Base-by-base conservation (phyloP, 2,797 vertebrate species). In the Eleutherodactylus coqui region DNA sequence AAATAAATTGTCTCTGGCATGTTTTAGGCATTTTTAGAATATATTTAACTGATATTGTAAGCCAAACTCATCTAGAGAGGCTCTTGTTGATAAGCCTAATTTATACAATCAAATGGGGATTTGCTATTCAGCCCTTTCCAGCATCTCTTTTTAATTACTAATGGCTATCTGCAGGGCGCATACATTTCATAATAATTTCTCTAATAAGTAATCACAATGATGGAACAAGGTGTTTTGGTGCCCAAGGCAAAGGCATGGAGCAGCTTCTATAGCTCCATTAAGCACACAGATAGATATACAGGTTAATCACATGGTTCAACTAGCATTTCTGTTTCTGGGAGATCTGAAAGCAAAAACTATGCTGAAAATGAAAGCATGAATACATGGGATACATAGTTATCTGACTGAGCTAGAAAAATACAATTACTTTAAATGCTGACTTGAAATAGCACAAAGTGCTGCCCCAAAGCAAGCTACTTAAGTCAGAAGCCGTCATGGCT, bases 1-100 rank as follows among this genome's bases (percentile, higher is more conserved):
- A 95, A 94, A 94, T 95, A 94, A 96, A 96, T 94, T 94, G 94
- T 91, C 90, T 95, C 91, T 94, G 93, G 93, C 94, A 94, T 92
- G 92, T 93, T 91, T 93, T 89, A 93, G 92, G 92, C 92, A 93
- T 93, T 93, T 93, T 93, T 92, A 93, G 92, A 92, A 93, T 91
- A 93, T 91, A 92, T 92, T 93, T 92, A 90, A 92, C 90, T 93
- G 89, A 90, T 92, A 93, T 93, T 94, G 92, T 91, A 91, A 92
- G 90, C 89, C 90, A 90, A 88, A 91, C 90, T 93, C 91, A 92
- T 92, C 91, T 92, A 91, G 92, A 90, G 85, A 92, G 91, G 89
- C 90, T 88, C 90, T 93, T 93, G 34, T 55, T 60, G 36, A 60
- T 77, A 32, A 69, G 16, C 6, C 3, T 45, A 67, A 80, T 80